A percentile compares a stretch with the other conserved stretches of the same genome.
These are phyloP conservation scores for Capromys pilorides DNA, from an alignment of 2,797 vertebrate species.

Conservation along the genomic window DNA sequence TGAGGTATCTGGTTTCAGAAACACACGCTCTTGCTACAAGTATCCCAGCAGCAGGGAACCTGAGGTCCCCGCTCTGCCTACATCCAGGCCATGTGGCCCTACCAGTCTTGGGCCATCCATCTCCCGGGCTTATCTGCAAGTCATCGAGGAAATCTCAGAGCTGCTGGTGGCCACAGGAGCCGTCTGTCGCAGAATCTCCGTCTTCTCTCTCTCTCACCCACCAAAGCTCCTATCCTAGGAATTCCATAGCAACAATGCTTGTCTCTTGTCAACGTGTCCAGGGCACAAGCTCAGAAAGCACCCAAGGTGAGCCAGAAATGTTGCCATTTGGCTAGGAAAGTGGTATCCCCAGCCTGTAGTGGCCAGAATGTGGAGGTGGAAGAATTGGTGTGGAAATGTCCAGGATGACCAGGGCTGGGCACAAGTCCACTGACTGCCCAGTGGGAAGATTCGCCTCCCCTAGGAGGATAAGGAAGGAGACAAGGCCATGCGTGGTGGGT, in stretches of 20 bases:
- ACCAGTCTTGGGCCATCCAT: conserved; percentile 67
- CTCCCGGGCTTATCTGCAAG: conserved; percentile 64
- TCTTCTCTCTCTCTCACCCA: not conserved
- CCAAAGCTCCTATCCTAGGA: not conserved
- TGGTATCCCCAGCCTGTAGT: conserved; percentile 67
- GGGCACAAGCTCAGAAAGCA: conserved; percentile 73
- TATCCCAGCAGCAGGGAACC: conserved; percentile 39
- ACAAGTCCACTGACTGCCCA: conserved; percentile 53
- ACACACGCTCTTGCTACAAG: conserved; percentile 57
- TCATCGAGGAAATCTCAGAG: conserved; percentile 69
- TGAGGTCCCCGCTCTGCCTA: conserved; percentile 56
- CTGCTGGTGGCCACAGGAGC: not conserved
- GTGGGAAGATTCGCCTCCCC: not conserved
- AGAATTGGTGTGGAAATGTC: conserved; percentile 75
- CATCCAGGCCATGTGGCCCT: conserved; percentile 63
- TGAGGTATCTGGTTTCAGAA: conserved; percentile 72
- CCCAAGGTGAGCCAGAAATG: conserved; percentile 69
- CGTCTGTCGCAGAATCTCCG: not conserved
- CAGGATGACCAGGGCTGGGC: conserved; percentile 41
- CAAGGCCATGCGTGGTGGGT: not conserved
- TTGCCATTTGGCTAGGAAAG: conserved; percentile 74
- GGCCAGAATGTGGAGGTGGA: not conserved
- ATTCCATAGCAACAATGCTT: conserved; percentile 24
- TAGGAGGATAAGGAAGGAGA: not conserved
- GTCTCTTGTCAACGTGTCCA: conserved; percentile 65